phyloP scores from a whole-genome alignment of 2,797 vertebrate species.

The Scyliorhinus canicula region DNA sequence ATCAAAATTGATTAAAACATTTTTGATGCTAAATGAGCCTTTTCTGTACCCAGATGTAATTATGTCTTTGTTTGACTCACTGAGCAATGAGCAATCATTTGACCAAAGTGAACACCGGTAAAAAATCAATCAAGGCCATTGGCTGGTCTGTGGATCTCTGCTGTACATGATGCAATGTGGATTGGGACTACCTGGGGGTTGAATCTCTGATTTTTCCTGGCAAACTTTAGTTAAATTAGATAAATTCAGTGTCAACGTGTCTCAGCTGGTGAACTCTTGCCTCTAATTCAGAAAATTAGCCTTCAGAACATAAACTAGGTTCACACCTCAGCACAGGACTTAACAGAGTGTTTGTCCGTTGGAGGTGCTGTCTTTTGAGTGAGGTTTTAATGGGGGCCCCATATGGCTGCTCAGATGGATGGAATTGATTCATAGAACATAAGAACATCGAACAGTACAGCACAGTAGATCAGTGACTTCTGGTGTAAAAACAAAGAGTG shows the following conservation, averaged over 20 bases:
- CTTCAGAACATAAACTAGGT: neutral
- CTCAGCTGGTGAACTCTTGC: neutral
- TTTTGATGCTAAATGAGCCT: neutral
- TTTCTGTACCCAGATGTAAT: neutral
- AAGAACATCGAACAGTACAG: too few relatives aligned
- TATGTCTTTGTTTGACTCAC: neutral
- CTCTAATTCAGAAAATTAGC: neutral
- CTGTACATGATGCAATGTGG: too few relatives aligned
- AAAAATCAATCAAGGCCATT: neutral
- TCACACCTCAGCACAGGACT: neutral
- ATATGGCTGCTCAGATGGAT: neutral
- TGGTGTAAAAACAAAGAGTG: too few relatives aligned
- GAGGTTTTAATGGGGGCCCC: neutral
- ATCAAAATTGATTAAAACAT: neutral
- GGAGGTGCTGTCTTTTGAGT: neutral
- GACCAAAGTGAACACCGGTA: neutral
- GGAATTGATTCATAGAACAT: neutral
- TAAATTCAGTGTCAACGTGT: neutral
- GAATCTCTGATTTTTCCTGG: neutral
- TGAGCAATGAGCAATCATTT: neutral
- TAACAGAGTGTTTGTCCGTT: neutral
- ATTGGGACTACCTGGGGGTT: neutral
- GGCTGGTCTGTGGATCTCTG: neutral
- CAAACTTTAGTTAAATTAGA: neutral
- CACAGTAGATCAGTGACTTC: neutral